phyloP scores from a whole-genome alignment of 2,888 invertebrate species.

The Fragum whitleyi region DNA sequence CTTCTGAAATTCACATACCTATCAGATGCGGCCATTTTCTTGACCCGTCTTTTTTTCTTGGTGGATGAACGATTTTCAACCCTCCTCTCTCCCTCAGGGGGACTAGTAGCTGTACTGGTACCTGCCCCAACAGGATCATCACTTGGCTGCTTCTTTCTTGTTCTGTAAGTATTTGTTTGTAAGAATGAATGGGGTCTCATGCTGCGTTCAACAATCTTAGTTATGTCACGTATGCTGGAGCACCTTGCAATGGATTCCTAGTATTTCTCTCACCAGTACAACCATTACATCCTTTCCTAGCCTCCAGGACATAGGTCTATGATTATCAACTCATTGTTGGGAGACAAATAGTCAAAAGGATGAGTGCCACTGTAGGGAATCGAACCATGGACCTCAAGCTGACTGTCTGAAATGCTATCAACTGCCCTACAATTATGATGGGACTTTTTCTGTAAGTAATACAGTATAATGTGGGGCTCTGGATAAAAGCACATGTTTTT shows the following conservation, averaged over 20 bases:
- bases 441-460: too few species aligned
- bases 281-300: too few species aligned
- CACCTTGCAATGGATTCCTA: too few species aligned
- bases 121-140: neutral
- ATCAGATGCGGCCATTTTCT: slow-evolving; percentile 65
- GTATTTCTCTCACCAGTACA: too few species aligned
- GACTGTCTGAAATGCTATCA: too few species aligned
- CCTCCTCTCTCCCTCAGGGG: neutral
- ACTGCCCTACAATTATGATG: too few species aligned
- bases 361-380: too few species aligned
- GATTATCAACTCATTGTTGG: too few species aligned
- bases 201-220: neutral
- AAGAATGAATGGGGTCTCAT: neutral
- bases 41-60: slow-evolving; percentile 65
- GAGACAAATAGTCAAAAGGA: too few species aligned
- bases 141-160: slow-evolving; percentile 12
- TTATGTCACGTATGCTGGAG: neutral
- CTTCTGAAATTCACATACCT: slow-evolving; percentile 49
- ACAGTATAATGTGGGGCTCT: too few species aligned
- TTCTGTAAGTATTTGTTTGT: neutral
- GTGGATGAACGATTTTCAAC: slow-evolving; percentile 23
- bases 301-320: too few species aligned
- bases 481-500: too few species aligned
- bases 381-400: neutral
- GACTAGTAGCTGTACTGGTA: slow-evolving; percentile 5